Base-by-base conservation (phyloP, 2,888 invertebrate genomes). In the Chymomyza amoena region DNA sequence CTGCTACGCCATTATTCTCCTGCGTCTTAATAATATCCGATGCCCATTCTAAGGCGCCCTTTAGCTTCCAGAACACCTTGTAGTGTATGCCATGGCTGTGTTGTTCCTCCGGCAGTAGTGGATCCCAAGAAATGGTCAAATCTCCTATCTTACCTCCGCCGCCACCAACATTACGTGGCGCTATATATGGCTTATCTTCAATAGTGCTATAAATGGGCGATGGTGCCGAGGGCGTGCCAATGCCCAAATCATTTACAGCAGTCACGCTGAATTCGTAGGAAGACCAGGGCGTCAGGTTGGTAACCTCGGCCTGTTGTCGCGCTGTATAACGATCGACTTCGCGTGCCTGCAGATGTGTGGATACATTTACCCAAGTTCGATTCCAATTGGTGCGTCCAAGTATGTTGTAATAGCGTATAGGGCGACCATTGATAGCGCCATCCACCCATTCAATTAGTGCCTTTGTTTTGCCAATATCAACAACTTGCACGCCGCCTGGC, bases 121-220 rank as follows among this genome's bases (percentile, higher is more conserved):
- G 95, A 80, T 94, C 93, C 98, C 98, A 99, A 0, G 95, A 96
- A 64, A 99, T 97, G 0, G 97, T 96, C 4, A 99, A 94, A 89
- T 98, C 98, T 0, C 98, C 98, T 73, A 97, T 97, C 92, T 98
- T 98, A 13, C 98, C 98, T 57, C 98, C 98, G 5, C 99, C 99
- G 0, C 99, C 98, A 16, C 96, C 94, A 52, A 99, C 94, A 84
- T 96, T 96, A 6, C 92, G 90, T 1, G 98, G 98, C 6, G 95
- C 94, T 83, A 94, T 94, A 78, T 94, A 95, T 0, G 98, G 98
- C 74, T 93, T 94, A 81, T 96, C 96, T 4, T 96, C 94, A 45
- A 95, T 94, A 0, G 98, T 98, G 20, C 96, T 96, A 89, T 96
- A 96, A 79, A 96, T 95, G 0, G 97, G 97, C 73, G 97, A 97